Evolutionary conservation across 1,140 invertebrate species (phyloP), one percentile per base, ranked within the genome.

Genomic region (Phortica variegata): DNA sequence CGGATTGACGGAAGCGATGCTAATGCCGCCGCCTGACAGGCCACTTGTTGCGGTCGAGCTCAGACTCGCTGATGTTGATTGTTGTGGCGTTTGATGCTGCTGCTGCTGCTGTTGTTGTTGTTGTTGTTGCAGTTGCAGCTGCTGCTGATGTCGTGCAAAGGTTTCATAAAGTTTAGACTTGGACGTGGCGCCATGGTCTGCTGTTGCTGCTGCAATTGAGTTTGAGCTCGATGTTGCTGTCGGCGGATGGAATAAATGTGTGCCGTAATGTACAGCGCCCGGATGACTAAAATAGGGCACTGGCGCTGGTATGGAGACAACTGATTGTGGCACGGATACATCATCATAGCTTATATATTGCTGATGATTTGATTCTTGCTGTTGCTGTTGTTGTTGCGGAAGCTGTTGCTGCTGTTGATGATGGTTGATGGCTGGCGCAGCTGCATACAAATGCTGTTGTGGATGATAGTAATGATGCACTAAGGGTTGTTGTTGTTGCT

Each of bases 231-330:
- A 21, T 20, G 51, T 51, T 43, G 56, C 52, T 16, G 45, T 47
- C 10, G 29, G 44, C 38, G 68, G 69, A 38, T 73, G 65, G 37
- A 63, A 63, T 40, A 73, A 52, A 47, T 73, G 69, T 31, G 69
- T 69, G 41, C 69, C 66, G 45, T 73, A 73, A 49, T 69, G 69
- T 44, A 73, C 60, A 38, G 65, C 69, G 10, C 65, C 69, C 38
- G 61, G 61, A 55, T 73, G 69, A 33, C 61, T 73, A 37, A 69
- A 72, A 47, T 65, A 73, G 13, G 69, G 69, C 18, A 31, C 15
- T 37, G 31, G 20, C 17, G 29, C 33, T 2, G 40, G 15, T 29
- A 40, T 16, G 44, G 41, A 4, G 21, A 33, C 18, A 21, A 43
- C 38, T 42, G 52, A 7, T 16, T 31, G 34, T 32, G 46, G 10